Base-by-base conservation (phyloP, 2,888 invertebrate species). In the Eristalinus sepulchralis region DNA sequence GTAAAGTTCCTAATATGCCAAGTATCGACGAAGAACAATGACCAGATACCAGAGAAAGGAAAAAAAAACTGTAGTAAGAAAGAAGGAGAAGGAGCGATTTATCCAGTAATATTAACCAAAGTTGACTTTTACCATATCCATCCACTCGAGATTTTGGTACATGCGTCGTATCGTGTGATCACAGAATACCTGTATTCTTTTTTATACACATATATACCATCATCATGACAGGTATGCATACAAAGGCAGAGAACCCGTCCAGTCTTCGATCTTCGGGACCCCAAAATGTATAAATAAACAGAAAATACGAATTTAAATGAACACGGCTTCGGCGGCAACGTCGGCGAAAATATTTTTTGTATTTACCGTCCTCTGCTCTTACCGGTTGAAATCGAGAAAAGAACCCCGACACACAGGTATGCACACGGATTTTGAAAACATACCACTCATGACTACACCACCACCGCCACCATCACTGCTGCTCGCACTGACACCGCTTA, bases 111-210 rank as follows among this genome's bases (percentile, higher is more conserved):
- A 72, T 71, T 71, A 60, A 79, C 71, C 47, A 82, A 73, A 70
- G 63, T 53, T 82, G 64, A 85, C 82, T 82, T 77, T 82, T 73
- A 82, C 82, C 82, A 85, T 78, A 85, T 82, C 53, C 60, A 85
- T 78, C 73, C 72, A 82, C 77, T 85, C 64, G 31, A 85, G 77
- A 85, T 85, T 85, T 85, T 85, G 85, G 85, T 85, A 85, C 85
- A 85, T 85, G 82, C 77, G 85, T 82, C 75, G 76, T 70, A 68
- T 66, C 68, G 79, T 76, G 60, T 63, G 84, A 77, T 82, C 82
- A 77, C 53, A 64, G 57, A 82, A 82, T 85, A 85, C 83, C 81
- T 81, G 84, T 81, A 80, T 84, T 71, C 47, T 57, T 53, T 22
- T 64, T 31, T 80, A 66, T 84, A 70, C 62, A 76, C 62, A 11